Evolutionary conservation across 2,797 vertebrate species (phyloP), one percentile per base, ranked within the genome.

Genomic region (Poecilia gillii): DNA sequence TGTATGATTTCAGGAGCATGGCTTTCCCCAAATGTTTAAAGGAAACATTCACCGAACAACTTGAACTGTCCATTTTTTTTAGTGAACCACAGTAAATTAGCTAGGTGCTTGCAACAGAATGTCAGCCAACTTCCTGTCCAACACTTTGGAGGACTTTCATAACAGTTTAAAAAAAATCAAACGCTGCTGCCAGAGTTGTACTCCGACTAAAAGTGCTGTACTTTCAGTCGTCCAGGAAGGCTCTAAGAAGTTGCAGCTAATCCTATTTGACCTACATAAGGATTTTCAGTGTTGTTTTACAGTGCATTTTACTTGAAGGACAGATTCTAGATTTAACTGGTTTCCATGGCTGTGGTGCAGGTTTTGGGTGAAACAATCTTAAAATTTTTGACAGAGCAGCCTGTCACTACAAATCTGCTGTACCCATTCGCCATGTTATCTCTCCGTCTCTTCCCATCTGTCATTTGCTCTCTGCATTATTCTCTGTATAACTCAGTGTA

Each of bases 401-500:
- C 88, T 91, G 91, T 86, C 89, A 84, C 84, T 89, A 91, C 85
- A 94, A 92, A 91, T 89, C 77, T 90, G 90, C 87, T 92, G 86
- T 81, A 86, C 92, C 85, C 80, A 89, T 88, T 93, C 90, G 85
- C 78, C 51, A 3, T 43, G 78, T 76, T 72, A 53, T 75, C 84
- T 78, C 79, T 89, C 80, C 51, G 86, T 89, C 88, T 81, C 79
- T 85, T 90, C 89, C 93, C 92, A 93, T 94, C 93, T 94, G 93
- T 93, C 90, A 91, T 76, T 87, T 81, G 84, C 86, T 82, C 79
- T 81, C 82, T 80, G 90, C 83, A 81, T 89, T 88, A 86, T 90
- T 89, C 84, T 83, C 72, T 72, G 45, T 85, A 74, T 71, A 59
- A 33, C 81, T 81, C 71, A 49, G 43, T 80, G 73, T 41, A 31